Conservation (phyloP, 2,888 invertebrate genomes). For the Gnatocerus cornutus region DNA sequence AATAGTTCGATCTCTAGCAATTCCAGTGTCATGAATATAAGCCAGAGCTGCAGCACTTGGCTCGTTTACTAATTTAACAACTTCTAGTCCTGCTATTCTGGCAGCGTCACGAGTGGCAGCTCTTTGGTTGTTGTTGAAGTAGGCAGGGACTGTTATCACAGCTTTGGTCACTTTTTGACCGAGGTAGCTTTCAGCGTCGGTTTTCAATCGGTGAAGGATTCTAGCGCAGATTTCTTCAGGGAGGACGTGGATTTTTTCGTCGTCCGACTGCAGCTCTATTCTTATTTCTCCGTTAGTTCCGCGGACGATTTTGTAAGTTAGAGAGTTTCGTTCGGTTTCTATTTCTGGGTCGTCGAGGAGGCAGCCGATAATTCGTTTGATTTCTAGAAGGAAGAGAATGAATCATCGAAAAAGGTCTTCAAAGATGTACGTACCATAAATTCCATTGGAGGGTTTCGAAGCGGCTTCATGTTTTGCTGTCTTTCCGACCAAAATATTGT, state of each 20-base stretch:
- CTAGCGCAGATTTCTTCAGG: constrained; percentile 41
- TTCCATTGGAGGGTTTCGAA: constrained; percentile 32
- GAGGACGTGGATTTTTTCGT: constrained; percentile 2
- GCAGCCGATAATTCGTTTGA: constrained; percentile 40
- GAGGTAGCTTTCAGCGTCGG: constrained; percentile 36
- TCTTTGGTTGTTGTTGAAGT: constrained; percentile 44
- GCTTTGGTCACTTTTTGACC: constrained; percentile 26
- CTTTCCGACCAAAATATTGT: constrained; percentile 32
- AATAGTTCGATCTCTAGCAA: constrained; percentile 33
- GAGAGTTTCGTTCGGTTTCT: constrained; percentile 15
- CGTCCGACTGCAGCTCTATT: constrained; percentile 27
- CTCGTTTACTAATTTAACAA: constrained; percentile 49
- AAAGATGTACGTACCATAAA: constrained; percentile 28
- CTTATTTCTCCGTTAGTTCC: constrained; percentile 36
- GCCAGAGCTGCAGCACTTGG: constrained; percentile 55
- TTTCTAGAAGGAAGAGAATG: constrained; percentile 24
- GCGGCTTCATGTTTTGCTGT: constrained; percentile 30
- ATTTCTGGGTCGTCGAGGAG: constrained; percentile 42
- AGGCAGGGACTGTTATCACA: constrained; percentile 44
- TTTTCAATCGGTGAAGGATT: constrained; percentile 40
- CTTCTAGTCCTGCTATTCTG: constrained; percentile 42
- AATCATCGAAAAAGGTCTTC: too few relatives aligned
- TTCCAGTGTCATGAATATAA: constrained; percentile 44
- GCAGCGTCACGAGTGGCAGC: constrained; percentile 42
- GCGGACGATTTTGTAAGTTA: constrained; percentile 29